Evolutionary conservation across 2,888 invertebrate genomes (phyloP).

Genomic region (Phyto melanocephala): DNA sequence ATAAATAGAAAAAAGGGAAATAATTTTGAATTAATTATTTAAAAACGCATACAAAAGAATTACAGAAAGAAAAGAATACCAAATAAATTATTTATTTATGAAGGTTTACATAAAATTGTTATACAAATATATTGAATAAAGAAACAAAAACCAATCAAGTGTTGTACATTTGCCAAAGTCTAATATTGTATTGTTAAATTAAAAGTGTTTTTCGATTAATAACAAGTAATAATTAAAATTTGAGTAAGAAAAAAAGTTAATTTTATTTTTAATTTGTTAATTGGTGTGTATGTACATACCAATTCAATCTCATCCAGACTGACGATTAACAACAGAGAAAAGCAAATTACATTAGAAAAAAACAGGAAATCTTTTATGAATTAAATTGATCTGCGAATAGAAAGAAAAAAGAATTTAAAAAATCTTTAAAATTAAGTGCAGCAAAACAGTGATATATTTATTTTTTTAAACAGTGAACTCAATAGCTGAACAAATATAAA

Average conservation of each 20-base stretch:
- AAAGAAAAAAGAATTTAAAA: conserved; percentile 12
- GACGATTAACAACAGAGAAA: conserved; percentile 21
- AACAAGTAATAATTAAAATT: conserved; percentile 6
- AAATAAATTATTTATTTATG: conserved; percentile 63
- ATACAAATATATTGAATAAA: conserved; percentile 20
- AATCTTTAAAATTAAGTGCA: conserved; percentile 46
- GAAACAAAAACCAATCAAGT: conserved; percentile 26
- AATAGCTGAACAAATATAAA: conserved; percentile 17
- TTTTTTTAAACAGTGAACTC: conserved; percentile 31
- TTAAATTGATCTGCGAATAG: conserved; percentile 20
- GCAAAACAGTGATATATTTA: conserved; percentile 60
- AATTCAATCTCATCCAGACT: conserved; percentile 40
- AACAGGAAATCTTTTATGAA: conserved; percentile 8
- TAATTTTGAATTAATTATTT: conserved; percentile 62
- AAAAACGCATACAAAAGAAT: conserved; percentile 51
- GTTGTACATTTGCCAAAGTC: conserved; percentile 57
- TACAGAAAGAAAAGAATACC: conserved; percentile 63
- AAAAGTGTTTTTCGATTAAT: conserved; percentile 18
- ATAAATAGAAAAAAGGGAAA: conserved; percentile 50
- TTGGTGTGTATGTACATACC: conserved; percentile 26
- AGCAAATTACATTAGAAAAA: conserved; percentile 5
- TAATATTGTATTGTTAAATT: conserved; percentile 23
- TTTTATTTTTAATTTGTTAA: conserved; percentile 18
- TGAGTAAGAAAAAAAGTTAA: neutral
- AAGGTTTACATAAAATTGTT: conserved; percentile 57